Evolutionary conservation across 2,113 vertebrate species (phyloP).

Genomic region (Chelonoidis abingdonii): DNA sequence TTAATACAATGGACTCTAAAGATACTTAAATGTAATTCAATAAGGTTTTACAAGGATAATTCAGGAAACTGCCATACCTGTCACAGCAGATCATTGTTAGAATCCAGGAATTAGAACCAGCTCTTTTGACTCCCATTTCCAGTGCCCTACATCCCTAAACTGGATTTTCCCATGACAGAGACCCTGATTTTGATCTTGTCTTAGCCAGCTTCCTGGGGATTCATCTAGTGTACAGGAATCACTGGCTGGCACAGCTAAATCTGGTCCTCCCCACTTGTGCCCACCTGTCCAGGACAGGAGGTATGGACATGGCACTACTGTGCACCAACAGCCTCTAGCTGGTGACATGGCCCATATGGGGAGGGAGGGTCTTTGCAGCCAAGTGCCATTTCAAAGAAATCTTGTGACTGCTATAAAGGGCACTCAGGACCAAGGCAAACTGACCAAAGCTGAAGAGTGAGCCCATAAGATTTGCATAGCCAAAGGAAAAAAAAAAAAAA

Average conservation of each 20-base stretch:
- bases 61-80: not conserved
- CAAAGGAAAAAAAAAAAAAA: too few species aligned
- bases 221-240: not conserved
- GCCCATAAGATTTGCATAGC: not conserved
- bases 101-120: not conserved
- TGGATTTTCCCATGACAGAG: not conserved
- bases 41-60: not conserved
- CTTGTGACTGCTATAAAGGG: not conserved
- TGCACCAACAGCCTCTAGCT: not conserved
- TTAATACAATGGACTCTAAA: not conserved
- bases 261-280: not conserved
- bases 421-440: not conserved
- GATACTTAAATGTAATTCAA: not conserved
- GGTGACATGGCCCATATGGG: too few species aligned
- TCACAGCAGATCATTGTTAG: slow-evolving; percentile 9
- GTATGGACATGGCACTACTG: not conserved
- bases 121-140: not conserved
- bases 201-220: not conserved
- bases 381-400: not conserved
- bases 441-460: not conserved
- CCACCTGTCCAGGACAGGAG: not conserved
- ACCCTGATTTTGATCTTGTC: not conserved
- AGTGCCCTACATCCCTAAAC: not conserved
- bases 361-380: not conserved
- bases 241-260: not conserved